A percentile compares a stretch with the other conserved stretches of the same genome.
Evolutionary conservation across 1,140 invertebrate genomes (phyloP).

Genomic region (Spodoptera litura): DNA sequence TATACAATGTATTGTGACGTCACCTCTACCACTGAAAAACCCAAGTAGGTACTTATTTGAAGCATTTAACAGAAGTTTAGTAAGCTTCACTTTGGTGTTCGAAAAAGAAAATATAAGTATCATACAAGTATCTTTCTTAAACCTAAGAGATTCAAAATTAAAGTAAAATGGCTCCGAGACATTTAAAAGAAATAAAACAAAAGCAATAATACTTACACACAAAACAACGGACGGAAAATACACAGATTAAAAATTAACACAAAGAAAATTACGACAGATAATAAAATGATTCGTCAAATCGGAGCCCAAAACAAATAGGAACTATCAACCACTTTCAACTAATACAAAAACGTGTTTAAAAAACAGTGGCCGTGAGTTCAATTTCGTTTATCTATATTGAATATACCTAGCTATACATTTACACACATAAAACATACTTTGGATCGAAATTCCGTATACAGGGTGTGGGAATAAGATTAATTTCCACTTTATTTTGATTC

Average conservation of each 20-base stretch:
- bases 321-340: conserved; percentile 75
- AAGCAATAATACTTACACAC: conserved; percentile 44
- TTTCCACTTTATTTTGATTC: neutral
- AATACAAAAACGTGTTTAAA: conserved; percentile 51
- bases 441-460: conserved; percentile 46
- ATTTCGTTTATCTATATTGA: conserved; percentile 47
- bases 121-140: conserved; percentile 1
- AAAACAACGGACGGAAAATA: conserved; percentile 60
- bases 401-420: conserved; percentile 50
- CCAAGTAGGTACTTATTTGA: neutral
- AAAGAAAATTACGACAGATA: conserved; percentile 35
- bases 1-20: neutral
- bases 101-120: conserved; percentile 23
- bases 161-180: conserved; percentile 13
- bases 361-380: conserved; percentile 66
- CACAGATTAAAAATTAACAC: conserved; percentile 32
- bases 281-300: conserved; percentile 23
- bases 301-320: conserved; percentile 68
- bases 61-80: neutral
- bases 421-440: conserved; percentile 43
- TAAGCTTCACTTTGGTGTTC: conserved; percentile 32
- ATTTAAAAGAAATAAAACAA: conserved; percentile 29
- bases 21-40: neutral
- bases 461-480: conserved; percentile 5
- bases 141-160: conserved; percentile 28